These are phyloP conservation scores for Cervus canadensis DNA, from an alignment of 2,113 vertebrate genomes.

Conservation along the genomic window DNA sequence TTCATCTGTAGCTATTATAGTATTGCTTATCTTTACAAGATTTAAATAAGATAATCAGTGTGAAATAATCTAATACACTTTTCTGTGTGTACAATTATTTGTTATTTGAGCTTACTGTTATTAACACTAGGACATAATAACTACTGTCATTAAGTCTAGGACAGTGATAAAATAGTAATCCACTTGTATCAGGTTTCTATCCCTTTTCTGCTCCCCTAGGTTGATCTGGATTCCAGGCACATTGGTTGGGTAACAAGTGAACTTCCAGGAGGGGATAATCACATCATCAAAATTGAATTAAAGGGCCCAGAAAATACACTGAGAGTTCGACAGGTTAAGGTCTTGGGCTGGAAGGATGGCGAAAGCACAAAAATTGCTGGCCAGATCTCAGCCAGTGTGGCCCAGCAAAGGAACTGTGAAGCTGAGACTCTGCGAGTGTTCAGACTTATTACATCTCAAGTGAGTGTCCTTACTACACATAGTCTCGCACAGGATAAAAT, in stretches of 20 bases:
- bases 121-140: neutral
- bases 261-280: conserved; percentile 94
- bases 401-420: conserved; percentile 98
- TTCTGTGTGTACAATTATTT: neutral
- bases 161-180: neutral
- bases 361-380: conserved; percentile 97
- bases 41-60: neutral
- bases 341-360: conserved; percentile 97
- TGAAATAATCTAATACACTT: neutral
- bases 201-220: conserved; percentile 78
- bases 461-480: conserved; percentile 60
- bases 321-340: conserved; percentile 97
- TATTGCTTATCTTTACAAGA: neutral
- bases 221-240: conserved; percentile 96
- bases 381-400: conserved; percentile 95
- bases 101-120: neutral
- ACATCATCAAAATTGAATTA: conserved; percentile 97
- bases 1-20: neutral
- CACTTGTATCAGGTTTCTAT: conserved; percentile 37
- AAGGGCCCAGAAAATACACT: conserved; percentile 98
- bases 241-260: conserved; percentile 99
- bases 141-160: neutral
- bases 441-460: conserved; percentile 98
- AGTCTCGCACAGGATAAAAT: neutral
- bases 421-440: conserved; percentile 96